Percentiles rank a stretch among this genome's conserved stretches.
Conservation (phyloP, 1,140 invertebrate genomes). For the Drosophila busckii region DNA sequence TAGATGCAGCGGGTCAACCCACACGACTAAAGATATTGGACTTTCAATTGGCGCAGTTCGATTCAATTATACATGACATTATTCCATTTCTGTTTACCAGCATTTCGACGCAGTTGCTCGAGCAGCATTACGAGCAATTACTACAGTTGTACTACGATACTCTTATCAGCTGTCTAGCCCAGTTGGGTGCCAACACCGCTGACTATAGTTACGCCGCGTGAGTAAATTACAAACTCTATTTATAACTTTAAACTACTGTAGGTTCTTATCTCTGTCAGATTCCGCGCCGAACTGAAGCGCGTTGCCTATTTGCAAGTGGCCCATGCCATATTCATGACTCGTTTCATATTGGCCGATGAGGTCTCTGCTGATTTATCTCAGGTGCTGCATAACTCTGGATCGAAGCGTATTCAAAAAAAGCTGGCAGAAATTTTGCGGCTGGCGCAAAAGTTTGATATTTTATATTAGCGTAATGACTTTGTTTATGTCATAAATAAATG, state of each 20-base stretch:
- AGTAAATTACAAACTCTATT: not conserved
- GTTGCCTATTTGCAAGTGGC: slow-evolving; percentile 57
- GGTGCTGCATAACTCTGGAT: slow-evolving; percentile 32
- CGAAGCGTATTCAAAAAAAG: slow-evolving; percentile 38
- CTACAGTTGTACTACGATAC: slow-evolving; percentile 80
- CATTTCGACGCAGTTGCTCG: slow-evolving; percentile 74
- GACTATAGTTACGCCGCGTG: slow-evolving; percentile 45
- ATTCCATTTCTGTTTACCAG: slow-evolving; percentile 82
- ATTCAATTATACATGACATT: slow-evolving; percentile 81
- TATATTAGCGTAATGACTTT: slow-evolving; percentile 26
- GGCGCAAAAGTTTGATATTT: slow-evolving; percentile 47
- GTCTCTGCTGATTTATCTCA: slow-evolving; percentile 22
- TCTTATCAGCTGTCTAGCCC: slow-evolving; percentile 71
- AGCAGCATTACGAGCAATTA: slow-evolving; percentile 79
- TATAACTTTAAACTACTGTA: not conserved
- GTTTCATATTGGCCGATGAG: slow-evolving; percentile 56
- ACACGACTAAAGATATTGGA: slow-evolving; percentile 82
- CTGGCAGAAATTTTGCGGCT: slow-evolving; percentile 41
- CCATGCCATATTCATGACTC: slow-evolving; percentile 66
- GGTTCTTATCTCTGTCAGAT: slow-evolving; percentile 31
- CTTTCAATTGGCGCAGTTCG: slow-evolving; percentile 81
- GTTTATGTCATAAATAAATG: slow-evolving; percentile 10
- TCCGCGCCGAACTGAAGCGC: slow-evolving; percentile 49
- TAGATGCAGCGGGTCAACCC: slow-evolving; percentile 56
- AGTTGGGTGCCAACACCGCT: slow-evolving; percentile 38